Base-by-base conservation (phyloP, 2,888 invertebrate genomes). In the Serrognathus titanus region DNA sequence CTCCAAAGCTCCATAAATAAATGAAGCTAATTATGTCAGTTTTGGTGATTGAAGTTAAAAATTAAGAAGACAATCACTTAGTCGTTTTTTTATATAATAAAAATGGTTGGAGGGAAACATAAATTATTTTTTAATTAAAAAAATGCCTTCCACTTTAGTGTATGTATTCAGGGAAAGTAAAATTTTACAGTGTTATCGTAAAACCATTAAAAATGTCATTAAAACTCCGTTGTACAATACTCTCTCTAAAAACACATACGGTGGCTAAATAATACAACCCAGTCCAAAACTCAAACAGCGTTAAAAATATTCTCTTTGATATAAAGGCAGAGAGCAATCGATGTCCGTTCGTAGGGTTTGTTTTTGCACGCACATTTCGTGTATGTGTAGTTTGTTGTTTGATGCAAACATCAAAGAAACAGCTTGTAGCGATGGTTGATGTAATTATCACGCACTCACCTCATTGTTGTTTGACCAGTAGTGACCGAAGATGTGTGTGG, bases 171-270 rank as follows among this genome's bases (percentile, higher is more conserved):
- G 24, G 7, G 6, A 31, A 31, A 31, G 24, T 31, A 31, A 2
- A 31, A 31, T 31, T 31, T 31, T 31, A 7, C 24, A 31, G 24
- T 31, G 24, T 31, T 31, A 31, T 31, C 24, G 24, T 7, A 55
- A 62, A 58, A 57, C 53, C 50, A 43, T 55, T 55, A 57, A 60
- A 58, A 60, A 64, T 58, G 58, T 58, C 61, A 58, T 12, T 45
- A 12, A 45, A 24, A n/a, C 12, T 13, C 4, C 11, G 10, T 8
- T 16, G 16, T 24, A 45, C 45, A 45, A n/a, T 24, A 45, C 12
- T 13, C 45, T n/a, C 16, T 45, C 16, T 3, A 16, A 24, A 45
- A 45, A 45, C 45, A 24, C 24, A 45, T 20, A 45, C 45, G 16
- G 45, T 20, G 5, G 12, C 45, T 20, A 45, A 31, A 31, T 31